Conservation (phyloP, 2,797 vertebrate genomes). For the Monodelphis domestica region DNA sequence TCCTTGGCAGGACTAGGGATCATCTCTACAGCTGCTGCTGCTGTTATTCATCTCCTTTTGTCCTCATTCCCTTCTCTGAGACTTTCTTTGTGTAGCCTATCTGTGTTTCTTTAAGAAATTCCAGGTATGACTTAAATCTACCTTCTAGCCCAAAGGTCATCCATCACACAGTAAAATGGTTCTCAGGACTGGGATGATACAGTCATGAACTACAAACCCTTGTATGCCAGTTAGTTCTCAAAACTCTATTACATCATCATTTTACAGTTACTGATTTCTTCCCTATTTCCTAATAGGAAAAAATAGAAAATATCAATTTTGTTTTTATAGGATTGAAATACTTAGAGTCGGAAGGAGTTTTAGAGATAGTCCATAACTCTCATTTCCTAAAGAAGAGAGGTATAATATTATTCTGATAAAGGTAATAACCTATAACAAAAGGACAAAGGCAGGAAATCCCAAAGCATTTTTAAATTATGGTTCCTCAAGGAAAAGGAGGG, state of each 20-base stretch:
- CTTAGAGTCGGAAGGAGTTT: neutral
- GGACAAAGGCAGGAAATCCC: neutral
- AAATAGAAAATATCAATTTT: neutral
- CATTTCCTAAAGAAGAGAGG: neutral
- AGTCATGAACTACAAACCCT: neutral
- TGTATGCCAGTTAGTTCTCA: neutral
- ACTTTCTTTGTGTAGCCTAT: neutral
- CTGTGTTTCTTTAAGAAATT: neutral
- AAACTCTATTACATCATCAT: neutral
- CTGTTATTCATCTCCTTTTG: neutral
- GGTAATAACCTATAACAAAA: neutral
- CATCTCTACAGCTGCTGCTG: neutral
- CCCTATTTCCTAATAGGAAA: neutral
- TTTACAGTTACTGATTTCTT: neutral
- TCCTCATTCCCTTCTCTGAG: neutral
- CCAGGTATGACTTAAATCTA: neutral
- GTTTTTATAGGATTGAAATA: neutral
- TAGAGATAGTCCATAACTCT: neutral
- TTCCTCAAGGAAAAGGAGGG: neutral
- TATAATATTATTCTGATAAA: neutral
- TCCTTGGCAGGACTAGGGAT: neutral
- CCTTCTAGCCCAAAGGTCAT: neutral
- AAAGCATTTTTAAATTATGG: neutral
- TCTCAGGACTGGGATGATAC: neutral
- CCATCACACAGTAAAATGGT: neutral